Base-by-base conservation (phyloP, 2,797 vertebrate genomes). In the Merluccius polli region DNA sequence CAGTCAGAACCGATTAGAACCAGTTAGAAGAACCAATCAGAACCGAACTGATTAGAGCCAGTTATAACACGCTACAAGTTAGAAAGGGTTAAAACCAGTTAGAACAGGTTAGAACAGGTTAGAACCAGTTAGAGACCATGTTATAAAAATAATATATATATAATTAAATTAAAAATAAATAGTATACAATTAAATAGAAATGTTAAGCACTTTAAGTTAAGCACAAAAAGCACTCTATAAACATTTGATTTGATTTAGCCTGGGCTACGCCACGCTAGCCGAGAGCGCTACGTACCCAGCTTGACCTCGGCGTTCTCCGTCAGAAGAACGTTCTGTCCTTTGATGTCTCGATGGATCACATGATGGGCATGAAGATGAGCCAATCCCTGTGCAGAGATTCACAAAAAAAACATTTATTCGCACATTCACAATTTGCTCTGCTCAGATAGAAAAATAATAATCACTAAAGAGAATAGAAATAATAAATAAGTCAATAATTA, bases 231-330 rank as follows among this genome's bases (percentile, higher is more conserved):
- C 38, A 2, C 21, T 59, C n/a, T 59, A n/a, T 1, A 59, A 59
- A 59, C 21, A 59, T 59, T 59, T 59, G 21, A 59, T 59, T n/a
- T 24, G n/a, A n/a, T n/a, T n/a, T n/a, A 59, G 21, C 44, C 44
- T 48, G 44, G 16, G 3, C 44, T 21, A 48, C 0, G 44, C 44
- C 38, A 21, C 2, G 16, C 44, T 48, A 21, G 44, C 44, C 1
- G 44, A 48, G 18, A 48, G 44, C 21, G n/a, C 52, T 24, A 91
- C 95, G 18, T 93, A 99, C 98, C 98, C 0, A 99, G 94, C 82
- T 99, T 99, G 89, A 99, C 98, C 88, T 99, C 97, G 13, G 97
- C 98, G 0, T 99, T 99, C 90, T 99, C 98, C 0, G 98, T 99
- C 91, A 99, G 94, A 88, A 99, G 87, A 69, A 99, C 97, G 0